Conservation (phyloP, 2,797 vertebrate genomes). For the Helostoma temminkii region DNA sequence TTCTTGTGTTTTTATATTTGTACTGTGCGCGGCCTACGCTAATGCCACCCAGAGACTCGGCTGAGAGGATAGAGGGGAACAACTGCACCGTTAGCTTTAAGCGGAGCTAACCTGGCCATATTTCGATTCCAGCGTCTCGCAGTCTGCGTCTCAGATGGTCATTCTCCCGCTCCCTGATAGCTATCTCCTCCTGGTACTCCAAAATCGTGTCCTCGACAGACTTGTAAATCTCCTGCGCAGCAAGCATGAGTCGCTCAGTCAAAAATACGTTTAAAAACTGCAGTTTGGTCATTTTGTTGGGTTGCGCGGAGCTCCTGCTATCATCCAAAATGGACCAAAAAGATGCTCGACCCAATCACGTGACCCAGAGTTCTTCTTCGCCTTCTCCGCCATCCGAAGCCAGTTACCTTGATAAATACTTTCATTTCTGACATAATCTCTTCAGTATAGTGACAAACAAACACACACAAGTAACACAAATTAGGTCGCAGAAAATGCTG, state of each 20-base stretch:
- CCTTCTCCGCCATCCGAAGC: background rate
- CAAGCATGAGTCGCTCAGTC: constrained; percentile 84
- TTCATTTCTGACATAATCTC: too few species aligned
- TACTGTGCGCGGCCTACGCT: rapidly evolving
- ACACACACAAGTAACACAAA: too few species aligned
- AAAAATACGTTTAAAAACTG: constrained; percentile 84
- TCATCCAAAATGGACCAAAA: constrained; percentile 78
- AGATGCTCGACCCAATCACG: constrained; percentile 78
- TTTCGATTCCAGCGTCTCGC: constrained; percentile 83
- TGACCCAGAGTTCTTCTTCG: constrained; percentile 62
- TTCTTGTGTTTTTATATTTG: too few species aligned
- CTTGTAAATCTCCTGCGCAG: constrained; percentile 84
- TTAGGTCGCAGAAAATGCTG: background rate
- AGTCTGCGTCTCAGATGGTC: constrained; percentile 82
- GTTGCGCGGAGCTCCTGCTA: constrained; percentile 43
- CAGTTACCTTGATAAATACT: too few species aligned
- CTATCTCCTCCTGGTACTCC: constrained; percentile 84
- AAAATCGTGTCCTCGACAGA: constrained; percentile 83
- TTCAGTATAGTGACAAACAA: too few species aligned
- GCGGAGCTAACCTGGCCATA: constrained; percentile 84
- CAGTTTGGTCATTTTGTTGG: constrained; percentile 81
- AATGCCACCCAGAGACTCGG: background rate
- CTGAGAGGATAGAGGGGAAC: background rate
- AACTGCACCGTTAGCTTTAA: constrained; percentile 47
- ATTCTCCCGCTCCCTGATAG: constrained; percentile 83